Base-by-base conservation (phyloP, 2,888 invertebrate genomes). In the Nephrotoma guestfalica region DNA sequence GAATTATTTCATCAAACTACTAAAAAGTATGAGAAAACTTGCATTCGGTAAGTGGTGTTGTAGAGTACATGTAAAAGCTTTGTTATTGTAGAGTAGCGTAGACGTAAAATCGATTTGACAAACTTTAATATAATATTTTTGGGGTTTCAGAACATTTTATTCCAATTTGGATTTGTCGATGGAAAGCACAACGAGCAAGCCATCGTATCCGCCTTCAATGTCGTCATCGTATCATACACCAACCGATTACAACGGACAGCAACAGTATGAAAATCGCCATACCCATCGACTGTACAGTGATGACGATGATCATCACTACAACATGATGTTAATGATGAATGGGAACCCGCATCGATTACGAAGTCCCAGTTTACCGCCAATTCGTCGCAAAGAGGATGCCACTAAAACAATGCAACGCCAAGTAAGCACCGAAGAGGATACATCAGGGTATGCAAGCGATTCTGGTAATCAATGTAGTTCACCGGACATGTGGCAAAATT, bases 371-470 rank as follows among this genome's bases (percentile, higher is more conserved):
- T 90, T 95, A 87, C 95, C 95, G 4, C 94, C 95, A 0, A 95
- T 95, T 88, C 90, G 93, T 18, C 90, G 91, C 13, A 40, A 89
- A 89, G 87, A 89, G 30, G 71, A 71, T 71, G 71, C 9, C 9
- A 90, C 83, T 89, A 90, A 87, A 88, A 88, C 30, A 71, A 71
- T 71, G 18, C 71, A 11, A 30, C 71, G 71, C 9, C 30, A 71
- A 71, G 4, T 71, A 7, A 87, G 93, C 88, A 93, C 93, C 86
- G 95, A 95, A 89, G 95, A 95, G 51, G 96, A 96, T 89, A 96
- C 96, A 86, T 96, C 96, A 43, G 96, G 96, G 51, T 96, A 97
- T 91, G 95, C 96, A 86, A 96, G 96, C 90, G 96, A 96, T 90
- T 95, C 95, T 86, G 91, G 93, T 11, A 93, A 94, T 89, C 93